Base-by-base conservation (phyloP, 2,797 vertebrate species). In the Otolemur crassicaudatus region DNA sequence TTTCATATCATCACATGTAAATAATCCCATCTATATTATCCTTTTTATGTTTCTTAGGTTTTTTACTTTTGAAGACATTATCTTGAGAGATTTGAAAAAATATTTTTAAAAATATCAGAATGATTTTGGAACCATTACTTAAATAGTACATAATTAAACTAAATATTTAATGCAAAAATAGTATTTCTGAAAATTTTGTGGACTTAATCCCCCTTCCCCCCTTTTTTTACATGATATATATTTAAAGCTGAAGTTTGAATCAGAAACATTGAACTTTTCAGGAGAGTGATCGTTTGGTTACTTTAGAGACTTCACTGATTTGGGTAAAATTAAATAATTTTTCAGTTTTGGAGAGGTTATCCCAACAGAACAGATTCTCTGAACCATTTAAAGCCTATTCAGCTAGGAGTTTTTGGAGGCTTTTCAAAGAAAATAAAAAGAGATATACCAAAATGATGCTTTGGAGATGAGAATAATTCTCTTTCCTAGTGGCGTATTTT, bases 381-480 rank as follows among this genome's bases (percentile, higher is more conserved):
- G 23, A 61, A 23, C 53, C 6, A 6, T 49, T 82, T 46, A 70
- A 80, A 91, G 25, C 7, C 14, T 53, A 27, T 0, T 73, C 14
- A 49, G 37, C 8, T 89, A 40, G 31, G 43, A 40, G 70, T 31
- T 27, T 25, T 87, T 34, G 20, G 34, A 83, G 0, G 0, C 27
- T 93, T 46, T 85, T 61, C 14, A 81, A 67, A 91, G 61, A 84
- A 92, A 91, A 40, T 25, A 46, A 70, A 95, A 69, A 49, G 40
- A 73, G 3, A 12, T 46, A 86, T 91, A 92, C 7, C 0, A 19
- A 65, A 77, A 31, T 61, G 22, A 40, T 67, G 60, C 14, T 73
- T 94, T 87, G 85, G 76, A 77, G 9, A 80, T 79, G 5, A 95
- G 17, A 43, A 61, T 81, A 37, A 5, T 90, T 40, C 29, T 79